Evolutionary conservation across 2,888 invertebrate species (phyloP).

Genomic region (Thumatha senex): DNA sequence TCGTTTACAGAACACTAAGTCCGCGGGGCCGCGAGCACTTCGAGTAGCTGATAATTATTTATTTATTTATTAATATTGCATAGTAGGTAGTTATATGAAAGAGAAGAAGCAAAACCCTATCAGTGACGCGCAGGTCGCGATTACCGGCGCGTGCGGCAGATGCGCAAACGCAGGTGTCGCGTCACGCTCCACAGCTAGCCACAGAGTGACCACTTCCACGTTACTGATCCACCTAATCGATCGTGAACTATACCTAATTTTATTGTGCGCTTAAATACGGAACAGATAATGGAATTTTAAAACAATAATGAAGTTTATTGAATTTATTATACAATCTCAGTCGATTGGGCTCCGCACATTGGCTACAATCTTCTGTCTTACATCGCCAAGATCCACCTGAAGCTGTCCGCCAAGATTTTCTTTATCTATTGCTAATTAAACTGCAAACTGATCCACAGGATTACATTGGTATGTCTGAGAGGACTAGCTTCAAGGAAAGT

Average conservation of each 20-base stretch:
- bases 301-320: background rate
- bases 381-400: too few relatives aligned
- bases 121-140: constrained; percentile 28
- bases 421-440: too few relatives aligned
- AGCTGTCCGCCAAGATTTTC: too few relatives aligned
- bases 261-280: constrained; percentile 17
- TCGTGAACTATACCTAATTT: constrained; percentile 43
- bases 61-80: too few relatives aligned
- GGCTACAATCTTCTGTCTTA: too few relatives aligned
- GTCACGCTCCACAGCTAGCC: constrained; percentile 52
- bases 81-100: background rate
- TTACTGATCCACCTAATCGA: constrained; percentile 35
- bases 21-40: too few relatives aligned
- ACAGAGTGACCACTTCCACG: constrained; percentile 18
- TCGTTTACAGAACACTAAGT: too few relatives aligned
- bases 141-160: constrained; percentile 68
- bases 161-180: constrained; percentile 62
- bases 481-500: too few relatives aligned
- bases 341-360: too few relatives aligned
- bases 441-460: too few relatives aligned
- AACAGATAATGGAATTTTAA: constrained; percentile 3
- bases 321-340: background rate
- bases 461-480: too few relatives aligned
- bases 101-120: background rate
- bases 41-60: too few relatives aligned